Evolutionary conservation across 92 coral and sea anemone species (phyloP), one percentile per base, ranked within the genome.

Genomic region (Umimayanthus chanpuru): DNA sequence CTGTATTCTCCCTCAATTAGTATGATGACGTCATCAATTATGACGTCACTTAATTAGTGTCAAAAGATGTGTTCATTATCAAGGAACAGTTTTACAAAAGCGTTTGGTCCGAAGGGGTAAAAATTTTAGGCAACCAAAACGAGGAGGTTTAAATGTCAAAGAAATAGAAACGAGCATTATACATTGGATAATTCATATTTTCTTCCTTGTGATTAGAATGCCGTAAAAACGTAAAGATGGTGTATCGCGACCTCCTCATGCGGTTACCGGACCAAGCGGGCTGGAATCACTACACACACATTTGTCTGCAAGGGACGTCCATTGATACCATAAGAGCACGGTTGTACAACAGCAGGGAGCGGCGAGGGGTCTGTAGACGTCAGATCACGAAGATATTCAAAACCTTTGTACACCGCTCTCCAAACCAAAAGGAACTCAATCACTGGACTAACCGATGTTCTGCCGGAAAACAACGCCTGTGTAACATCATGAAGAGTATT

Each of bases 201-300:
- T 66, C 36, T 36, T 10, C 32, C 38, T 28, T 32, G 47, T 26
- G 6, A 14, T 21, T 47, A 81, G 86, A 81, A 81, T 81, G 86
- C 29, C 86, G 86, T 44, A 70, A 73, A 65, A 44, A 61, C 32
- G 86, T 81, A 36, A 81, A 81, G 49, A 81, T 43, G 61, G 75
- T 18, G 61, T 81, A 81, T 36, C 86, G 86, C 58, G 86, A 81
- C 73, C 86, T 81, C 39, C 76, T 81, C 20, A 23, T 81, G 74
- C 66, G 76, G 32, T 25, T 44, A 21, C 86, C 86, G 10, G 86
- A 81, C 29, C 55, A 39, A 39, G 40, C n/a, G 36, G 86, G 76
- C 2, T 81, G 86, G 86, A 38, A 81, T 21, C 76, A 65, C 23
- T 81, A 81, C 86, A 81, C 86, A 36, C 38, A 81, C 23, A 5